Conservation (phyloP, 1,140 invertebrate genomes). For the Rhyacophila brunnea region DNA sequence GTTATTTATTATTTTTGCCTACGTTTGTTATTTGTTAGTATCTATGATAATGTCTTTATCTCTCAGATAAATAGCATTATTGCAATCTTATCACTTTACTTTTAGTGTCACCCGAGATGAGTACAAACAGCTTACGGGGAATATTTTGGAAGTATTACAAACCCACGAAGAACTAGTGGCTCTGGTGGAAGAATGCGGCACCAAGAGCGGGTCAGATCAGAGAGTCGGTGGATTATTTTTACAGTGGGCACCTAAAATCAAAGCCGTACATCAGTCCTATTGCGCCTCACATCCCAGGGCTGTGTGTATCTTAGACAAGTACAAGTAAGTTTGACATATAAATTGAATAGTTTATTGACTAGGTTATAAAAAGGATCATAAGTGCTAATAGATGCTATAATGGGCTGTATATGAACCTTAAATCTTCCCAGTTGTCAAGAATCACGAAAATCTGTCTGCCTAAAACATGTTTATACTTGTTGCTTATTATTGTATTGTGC, state of each 20-base stretch:
- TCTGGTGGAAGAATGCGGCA: slow-evolving; percentile 73
- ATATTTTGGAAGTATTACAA: slow-evolving; percentile 83
- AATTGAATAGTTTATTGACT: neutral
- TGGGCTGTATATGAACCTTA: no score
- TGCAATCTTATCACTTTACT: no score
- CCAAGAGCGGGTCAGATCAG: slow-evolving; percentile 70
- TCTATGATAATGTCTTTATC: no score
- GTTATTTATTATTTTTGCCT: no score
- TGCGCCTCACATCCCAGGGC: slow-evolving; percentile 91
- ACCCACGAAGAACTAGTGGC: slow-evolving; percentile 77
- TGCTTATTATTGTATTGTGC: no score
- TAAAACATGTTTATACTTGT: no score
- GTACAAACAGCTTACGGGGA: slow-evolving; percentile 82
- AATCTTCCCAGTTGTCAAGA: no score
- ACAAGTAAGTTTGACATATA: slow-evolving; percentile 64
- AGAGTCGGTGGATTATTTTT: slow-evolving; percentile 90
- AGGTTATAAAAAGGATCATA: no score
- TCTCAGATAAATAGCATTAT: no score
- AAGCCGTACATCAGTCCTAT: slow-evolving; percentile 83
- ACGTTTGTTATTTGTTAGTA: no score
- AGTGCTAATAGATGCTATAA: no score
- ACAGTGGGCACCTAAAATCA: slow-evolving; percentile 80
- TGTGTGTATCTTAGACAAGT: slow-evolving; percentile 87
- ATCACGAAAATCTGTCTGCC: no score
- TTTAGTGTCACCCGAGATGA: slow-evolving; percentile 79